Conservation (phyloP, 1,140 invertebrate species). For the Psix sp. region DNA sequence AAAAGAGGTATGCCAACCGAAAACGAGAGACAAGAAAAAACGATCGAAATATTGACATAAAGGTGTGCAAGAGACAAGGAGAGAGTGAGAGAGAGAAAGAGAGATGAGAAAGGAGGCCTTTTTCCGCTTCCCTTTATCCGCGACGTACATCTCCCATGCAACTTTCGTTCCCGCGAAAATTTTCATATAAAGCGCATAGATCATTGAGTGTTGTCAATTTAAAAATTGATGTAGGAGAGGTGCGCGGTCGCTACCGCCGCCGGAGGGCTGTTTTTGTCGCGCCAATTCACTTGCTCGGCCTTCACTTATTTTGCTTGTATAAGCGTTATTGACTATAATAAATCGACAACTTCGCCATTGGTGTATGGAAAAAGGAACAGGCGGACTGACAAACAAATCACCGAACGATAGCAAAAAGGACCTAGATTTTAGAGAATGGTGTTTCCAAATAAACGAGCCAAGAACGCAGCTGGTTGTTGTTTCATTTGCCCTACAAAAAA, state of each 20-base stretch:
- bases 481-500: no score
- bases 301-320: conserved; percentile 57
- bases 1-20: not conserved
- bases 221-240: conserved; percentile 48
- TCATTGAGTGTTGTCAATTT: conserved; percentile 59
- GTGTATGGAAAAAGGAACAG: conserved; percentile 18
- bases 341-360: conserved; percentile 51
- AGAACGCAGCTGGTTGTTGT: no score
- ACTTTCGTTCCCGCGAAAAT: conserved; percentile 40
- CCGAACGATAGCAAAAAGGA: conserved; percentile 37
- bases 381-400: conserved; percentile 27
- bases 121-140: conserved; percentile 58
- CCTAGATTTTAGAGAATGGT: conserved; percentile 57
- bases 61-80: not conserved
- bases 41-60: not conserved
- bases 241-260: conserved; percentile 19
- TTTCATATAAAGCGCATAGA: conserved; percentile 59
- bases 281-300: conserved; percentile 45
- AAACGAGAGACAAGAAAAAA: not conserved
- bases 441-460: conserved; percentile 58
- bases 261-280: conserved; percentile 21
- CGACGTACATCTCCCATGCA: conserved; percentile 45
- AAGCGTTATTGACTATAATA: conserved; percentile 54
- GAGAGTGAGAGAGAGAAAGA: conserved; percentile 8
- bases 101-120: conserved; percentile 47